These are phyloP conservation scores for Acrobasis consociella DNA, from an alignment of 2,888 invertebrate species.

Conservation along the genomic window DNA sequence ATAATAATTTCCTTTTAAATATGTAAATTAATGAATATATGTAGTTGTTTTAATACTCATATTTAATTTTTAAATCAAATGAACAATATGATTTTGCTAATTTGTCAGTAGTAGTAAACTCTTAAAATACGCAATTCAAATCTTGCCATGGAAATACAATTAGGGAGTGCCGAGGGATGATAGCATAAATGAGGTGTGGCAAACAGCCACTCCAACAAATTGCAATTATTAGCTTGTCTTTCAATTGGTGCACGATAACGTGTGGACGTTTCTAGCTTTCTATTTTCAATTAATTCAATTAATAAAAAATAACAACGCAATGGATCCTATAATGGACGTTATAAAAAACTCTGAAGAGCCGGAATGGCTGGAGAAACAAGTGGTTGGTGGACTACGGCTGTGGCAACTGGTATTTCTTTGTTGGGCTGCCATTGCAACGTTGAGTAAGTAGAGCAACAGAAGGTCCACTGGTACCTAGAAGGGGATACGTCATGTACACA, in stretches of 20 bases:
- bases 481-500: too few relatives aligned
- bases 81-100: too few relatives aligned
- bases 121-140: not conserved
- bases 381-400: slow-evolving; percentile 86
- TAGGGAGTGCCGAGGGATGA: slow-evolving; percentile 61
- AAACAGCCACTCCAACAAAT: slow-evolving; percentile 70
- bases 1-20: not conserved
- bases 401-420: slow-evolving; percentile 92
- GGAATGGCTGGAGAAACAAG: slow-evolving; percentile 88
- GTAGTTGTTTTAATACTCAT: too few relatives aligned
- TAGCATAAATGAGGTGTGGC: slow-evolving; percentile 68
- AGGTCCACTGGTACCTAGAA: not conserved
- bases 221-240: slow-evolving; percentile 68
- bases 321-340: slow-evolving; percentile 71
- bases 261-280: slow-evolving; percentile 22
- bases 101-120: too few relatives aligned
- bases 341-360: slow-evolving; percentile 77
- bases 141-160: slow-evolving; percentile 28
- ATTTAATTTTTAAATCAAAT: too few relatives aligned
- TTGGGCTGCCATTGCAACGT: slow-evolving; percentile 83
- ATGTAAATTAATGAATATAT: too few relatives aligned
- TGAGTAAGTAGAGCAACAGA: slow-evolving; percentile 78
- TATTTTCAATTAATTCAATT: not conserved
- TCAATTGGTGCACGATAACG: slow-evolving; percentile 34
- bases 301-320: slow-evolving; percentile 30